These are phyloP conservation scores for Helicoverpa assulta DNA, from an alignment of 2,888 invertebrate genomes.

Conservation along the genomic window DNA sequence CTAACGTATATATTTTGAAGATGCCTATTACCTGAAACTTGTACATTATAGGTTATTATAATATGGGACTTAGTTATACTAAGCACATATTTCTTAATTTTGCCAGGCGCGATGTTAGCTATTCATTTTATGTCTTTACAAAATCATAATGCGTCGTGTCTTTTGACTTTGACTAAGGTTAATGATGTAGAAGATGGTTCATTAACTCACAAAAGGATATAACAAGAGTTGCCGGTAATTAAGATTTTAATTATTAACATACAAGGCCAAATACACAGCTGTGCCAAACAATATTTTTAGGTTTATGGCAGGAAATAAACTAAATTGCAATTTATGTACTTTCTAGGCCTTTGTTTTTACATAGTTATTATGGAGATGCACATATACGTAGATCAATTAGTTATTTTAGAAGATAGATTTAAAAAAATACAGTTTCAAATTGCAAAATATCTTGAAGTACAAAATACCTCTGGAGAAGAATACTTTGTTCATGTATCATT, in stretches of 20 bases:
- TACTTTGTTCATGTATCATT: no score
- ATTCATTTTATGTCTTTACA: neutral
- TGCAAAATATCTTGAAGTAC: no score
- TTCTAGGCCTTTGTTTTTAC: neutral
- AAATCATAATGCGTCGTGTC: slow-evolving; percentile 12
- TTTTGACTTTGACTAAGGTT: slow-evolving; percentile 55
- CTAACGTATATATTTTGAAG: no score
- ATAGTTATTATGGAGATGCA: neutral
- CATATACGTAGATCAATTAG: neutral
- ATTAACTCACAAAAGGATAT: slow-evolving; percentile 56
- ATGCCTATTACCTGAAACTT: no score
- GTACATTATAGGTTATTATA: no score
- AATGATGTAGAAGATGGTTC: slow-evolving; percentile 62
- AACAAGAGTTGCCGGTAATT: slow-evolving; percentile 48
- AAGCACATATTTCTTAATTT: no score
- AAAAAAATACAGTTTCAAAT: no score
- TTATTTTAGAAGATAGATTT: no score
- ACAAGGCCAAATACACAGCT: slow-evolving; percentile 9
- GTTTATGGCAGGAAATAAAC: neutral
- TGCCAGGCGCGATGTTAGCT: neutral
- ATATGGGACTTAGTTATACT: no score
- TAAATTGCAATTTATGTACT: neutral
- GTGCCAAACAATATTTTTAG: neutral
- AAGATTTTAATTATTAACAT: slow-evolving; percentile 49
- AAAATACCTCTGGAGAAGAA: no score